Evolutionary conservation across 2,888 invertebrate species (phyloP), one percentile per base, ranked within the genome.

Genomic region (Myathropa florea): DNA sequence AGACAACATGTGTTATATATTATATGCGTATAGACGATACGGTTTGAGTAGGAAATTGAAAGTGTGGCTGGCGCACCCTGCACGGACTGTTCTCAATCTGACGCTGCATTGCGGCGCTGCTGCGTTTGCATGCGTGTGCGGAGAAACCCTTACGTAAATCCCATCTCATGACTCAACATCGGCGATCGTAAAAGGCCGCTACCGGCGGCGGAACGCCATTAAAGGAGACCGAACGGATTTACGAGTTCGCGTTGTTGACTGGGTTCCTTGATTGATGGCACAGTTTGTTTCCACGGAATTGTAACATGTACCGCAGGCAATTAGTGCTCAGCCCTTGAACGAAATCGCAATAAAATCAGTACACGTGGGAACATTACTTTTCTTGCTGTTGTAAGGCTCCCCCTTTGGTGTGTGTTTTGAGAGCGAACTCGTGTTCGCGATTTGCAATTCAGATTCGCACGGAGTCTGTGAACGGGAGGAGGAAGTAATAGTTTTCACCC

Each of bases 1-100:
- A 78, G 71, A 71, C 75, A 78, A 82, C 82, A 67, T 61, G 73
- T 64, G 73, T 86, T 86, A 86, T 83, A 75, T 59, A 78, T 81
- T 73, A 36, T 70, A 18, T 60, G 68, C 59, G 67, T 76, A 61
- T 57, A 64, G 57, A 68, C 61, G 68, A 21, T 30, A 33, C 59
- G 46, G 71, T 71, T 71, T 14, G 39, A 39, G 60, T 46, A 33
- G 46, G 30, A 64, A 63, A 76, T 63, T 26, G 63, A 77, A 63
- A 73, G 80, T 81, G 53, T 53, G 59, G 59, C 65, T 72, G 28
- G 28, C 67, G 65, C 72, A 65, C 71, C 67, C 60, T 72, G 46
- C 46, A 23, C 61, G 60, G 60, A 71, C 46, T 30, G n/a, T 61
- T 21, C 1, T 24, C n/a, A 57, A 23, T 57, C 6, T 57, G 12